These are phyloP conservation scores for Panurus biarmicus DNA, from an alignment of 2,113 vertebrate species.

Conservation along the genomic window DNA sequence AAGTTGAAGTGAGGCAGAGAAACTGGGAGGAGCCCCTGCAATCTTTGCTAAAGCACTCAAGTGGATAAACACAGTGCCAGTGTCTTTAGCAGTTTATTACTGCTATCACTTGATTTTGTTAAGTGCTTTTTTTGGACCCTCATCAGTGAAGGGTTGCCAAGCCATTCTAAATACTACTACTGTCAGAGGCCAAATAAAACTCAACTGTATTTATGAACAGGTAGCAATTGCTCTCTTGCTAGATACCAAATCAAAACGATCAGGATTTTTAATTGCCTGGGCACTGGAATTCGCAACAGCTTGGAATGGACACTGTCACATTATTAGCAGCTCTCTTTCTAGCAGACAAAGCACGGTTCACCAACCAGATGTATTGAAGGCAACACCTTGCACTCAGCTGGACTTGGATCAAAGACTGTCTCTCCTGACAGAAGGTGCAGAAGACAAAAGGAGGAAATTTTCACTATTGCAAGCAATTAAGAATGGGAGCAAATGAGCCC, in stretches of 20 bases:
- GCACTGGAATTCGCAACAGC: not conserved
- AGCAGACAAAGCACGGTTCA: not conserved
- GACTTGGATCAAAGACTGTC: not conserved
- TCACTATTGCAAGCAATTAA: not conserved
- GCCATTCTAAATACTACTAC: not conserved
- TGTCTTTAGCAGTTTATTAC: not conserved
- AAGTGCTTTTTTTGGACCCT: constrained; percentile 12
- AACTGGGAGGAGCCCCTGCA: not conserved
- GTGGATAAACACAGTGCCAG: not conserved
- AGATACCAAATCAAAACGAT: not conserved
- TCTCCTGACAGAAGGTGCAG: not conserved
- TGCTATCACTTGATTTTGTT: not conserved
- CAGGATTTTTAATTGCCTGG: not conserved
- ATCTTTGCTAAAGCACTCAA: not conserved
- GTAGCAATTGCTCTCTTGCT: not conserved
- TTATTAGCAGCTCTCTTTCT: not conserved
- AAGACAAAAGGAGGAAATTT: not conserved
- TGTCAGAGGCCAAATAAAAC: not conserved
- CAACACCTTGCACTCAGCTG: not conserved
- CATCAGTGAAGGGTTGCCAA: not conserved
- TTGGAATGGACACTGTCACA: not conserved
- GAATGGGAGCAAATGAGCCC: not conserved
- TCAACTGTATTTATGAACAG: not conserved
- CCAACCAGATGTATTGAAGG: not conserved
- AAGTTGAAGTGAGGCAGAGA: not conserved